Conservation (phyloP, 2,888 invertebrate genomes). For the Anticlea derivata region DNA sequence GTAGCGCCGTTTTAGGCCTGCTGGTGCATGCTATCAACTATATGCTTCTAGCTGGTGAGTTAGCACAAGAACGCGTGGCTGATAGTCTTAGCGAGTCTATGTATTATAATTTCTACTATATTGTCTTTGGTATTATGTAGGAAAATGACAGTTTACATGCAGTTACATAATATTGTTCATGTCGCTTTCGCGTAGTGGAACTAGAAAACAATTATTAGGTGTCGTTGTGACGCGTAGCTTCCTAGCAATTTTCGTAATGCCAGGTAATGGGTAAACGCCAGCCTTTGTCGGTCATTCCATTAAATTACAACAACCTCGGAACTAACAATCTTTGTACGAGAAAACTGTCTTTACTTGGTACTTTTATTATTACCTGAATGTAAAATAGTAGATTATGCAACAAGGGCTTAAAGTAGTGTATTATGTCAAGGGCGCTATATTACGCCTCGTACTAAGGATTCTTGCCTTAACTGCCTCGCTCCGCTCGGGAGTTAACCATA, state of each 20-base stretch:
- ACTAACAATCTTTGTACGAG: not conserved
- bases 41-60: slow-evolving; percentile 89
- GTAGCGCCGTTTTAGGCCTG: slow-evolving; percentile 91
- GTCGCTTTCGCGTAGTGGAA: slow-evolving; percentile 7
- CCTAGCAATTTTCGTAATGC: slow-evolving; percentile 16
- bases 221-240: slow-evolving; percentile 12
- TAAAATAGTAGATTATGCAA: no score
- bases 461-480: no score
- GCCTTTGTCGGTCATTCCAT: slow-evolving; percentile 3
- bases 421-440: no score
- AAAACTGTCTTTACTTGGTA: no score
- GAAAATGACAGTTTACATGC: not conserved
- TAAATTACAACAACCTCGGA: slow-evolving; percentile 1
- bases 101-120: no score
- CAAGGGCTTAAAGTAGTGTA: no score
- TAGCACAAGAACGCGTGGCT: not conserved
- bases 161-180: slow-evolving; percentile 14
- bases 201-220: slow-evolving; percentile 13
- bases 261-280: slow-evolving; percentile 7
- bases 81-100: no score
- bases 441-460: no score
- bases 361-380: no score
- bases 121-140: no score
- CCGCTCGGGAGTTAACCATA: no score
- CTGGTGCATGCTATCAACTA: slow-evolving; percentile 91